Base-by-base conservation (phyloP, 2,113 vertebrate genomes). In the Tretioscincus oriximinensis region DNA sequence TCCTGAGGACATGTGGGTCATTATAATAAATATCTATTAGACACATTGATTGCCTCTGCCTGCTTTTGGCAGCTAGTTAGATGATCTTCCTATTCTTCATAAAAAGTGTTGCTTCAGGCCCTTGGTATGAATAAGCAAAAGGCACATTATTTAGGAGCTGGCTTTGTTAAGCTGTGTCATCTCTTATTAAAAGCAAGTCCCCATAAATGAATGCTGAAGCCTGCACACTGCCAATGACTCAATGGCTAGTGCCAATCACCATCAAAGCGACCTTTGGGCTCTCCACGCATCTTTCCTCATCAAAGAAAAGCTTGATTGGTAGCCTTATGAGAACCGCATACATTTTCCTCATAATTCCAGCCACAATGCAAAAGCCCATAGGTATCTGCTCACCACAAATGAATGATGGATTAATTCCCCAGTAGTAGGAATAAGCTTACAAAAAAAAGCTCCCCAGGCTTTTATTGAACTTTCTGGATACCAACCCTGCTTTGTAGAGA, bases 131-230 rank as follows among this genome's bases (percentile, higher is more conserved):
- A 86, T 77, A 24, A 86, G 66, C 7, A 82, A 60, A 26, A 49
- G 80, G 20, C 75, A 85, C 49, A 78, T 84, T 54, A 77, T 86
- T 77, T 78, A 47, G 18, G 79, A 12, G 81, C 88, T 88, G 85
- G 29, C 85, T 87, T 78, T 89, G 78, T 90, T 90, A 86, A 86
- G 7, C 20, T 76, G 22, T 91, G 90, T 92, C 92, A 89, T 77
- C 78, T 73, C 76, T 67, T 14, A 92, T 93, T 91, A 92, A 90
- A 92, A 81, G 7, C 74, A 90, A 90, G 29, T 54, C 85, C 20
- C n/a, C 73, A 69, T 76, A 88, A 91, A 93, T 91, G 51, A 91
- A 85, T 82, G 73, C 77, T 92, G 90, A 93, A 89, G 82, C 72
- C 73, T 88, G 73, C 18, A 20, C 61, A 72, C 49, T 88, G 87